A percentile compares a stretch with the other conserved stretches of the same genome.
phyloP scores from a whole-genome alignment of 2,113 vertebrate species.

The Amphiprion percula region DNA sequence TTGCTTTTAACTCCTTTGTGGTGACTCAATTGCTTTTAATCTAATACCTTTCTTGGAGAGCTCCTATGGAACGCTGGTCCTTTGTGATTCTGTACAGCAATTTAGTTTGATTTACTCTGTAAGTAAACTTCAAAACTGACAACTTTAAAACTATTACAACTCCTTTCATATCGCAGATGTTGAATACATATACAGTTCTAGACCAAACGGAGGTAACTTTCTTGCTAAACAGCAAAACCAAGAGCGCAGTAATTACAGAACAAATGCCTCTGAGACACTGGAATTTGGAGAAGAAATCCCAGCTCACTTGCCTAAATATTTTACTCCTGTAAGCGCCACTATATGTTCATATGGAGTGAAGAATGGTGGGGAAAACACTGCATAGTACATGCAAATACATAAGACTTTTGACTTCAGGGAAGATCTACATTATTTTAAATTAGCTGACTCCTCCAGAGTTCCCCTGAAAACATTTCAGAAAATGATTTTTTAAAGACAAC shows the following conservation, averaged over 20 bases:
- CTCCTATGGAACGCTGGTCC: neutral
- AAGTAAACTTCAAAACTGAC: slow-evolving; percentile 2
- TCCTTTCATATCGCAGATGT: neutral
- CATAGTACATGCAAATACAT: slow-evolving; percentile 53
- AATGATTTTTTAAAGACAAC: slow-evolving; percentile 69
- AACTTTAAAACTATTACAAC: neutral
- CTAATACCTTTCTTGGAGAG: neutral
- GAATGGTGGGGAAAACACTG: slow-evolving; percentile 23
- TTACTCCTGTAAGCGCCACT: slow-evolving; percentile 20
- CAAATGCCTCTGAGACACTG: slow-evolving; percentile 36
- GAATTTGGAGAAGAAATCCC: slow-evolving; percentile 33
- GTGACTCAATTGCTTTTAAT: slow-evolving; percentile 50
- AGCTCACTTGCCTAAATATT: slow-evolving; percentile 41
- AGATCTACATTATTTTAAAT: slow-evolving; percentile 59
- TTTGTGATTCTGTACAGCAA: neutral
- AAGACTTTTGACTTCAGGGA: slow-evolving; percentile 50
- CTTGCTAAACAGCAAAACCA: slow-evolving; percentile 38
- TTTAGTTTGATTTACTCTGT: neutral
- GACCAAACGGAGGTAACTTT: slow-evolving; percentile 43
- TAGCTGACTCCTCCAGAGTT: slow-evolving; percentile 58
- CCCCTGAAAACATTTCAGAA: slow-evolving; percentile 70
- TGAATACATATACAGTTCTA: slow-evolving; percentile 19
- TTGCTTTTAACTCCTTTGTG: slow-evolving; percentile 25
- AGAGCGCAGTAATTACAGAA: slow-evolving; percentile 35
- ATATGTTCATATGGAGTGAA: slow-evolving; percentile 23